Evolutionary conservation across 2,888 invertebrate species (phyloP), one percentile per base, ranked within the genome.

Genomic region (Nesidiocoris tenuis): DNA sequence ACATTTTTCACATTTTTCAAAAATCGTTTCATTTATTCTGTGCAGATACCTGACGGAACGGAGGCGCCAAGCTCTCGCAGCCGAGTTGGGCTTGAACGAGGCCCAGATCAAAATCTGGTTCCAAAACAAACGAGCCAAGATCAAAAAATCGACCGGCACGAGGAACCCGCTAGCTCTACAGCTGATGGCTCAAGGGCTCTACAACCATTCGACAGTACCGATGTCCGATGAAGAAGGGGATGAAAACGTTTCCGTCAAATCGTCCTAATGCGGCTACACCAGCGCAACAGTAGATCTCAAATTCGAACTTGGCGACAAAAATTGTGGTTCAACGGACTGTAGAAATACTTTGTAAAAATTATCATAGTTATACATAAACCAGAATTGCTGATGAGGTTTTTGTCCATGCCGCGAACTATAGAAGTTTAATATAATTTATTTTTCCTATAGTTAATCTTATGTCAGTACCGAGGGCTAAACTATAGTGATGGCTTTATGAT

Each of bases 91-190:
- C 0, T 87, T 98, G 77, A 96, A 97, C 81, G 98, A 98, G 84
- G 95, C 96, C 0, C 98, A 98, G 86, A 98, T 95, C 83, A 96
- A 96, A 87, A 96, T 96, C 84, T 96, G 95, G 96, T 95, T 96
- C 86, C 95, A 97, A 86, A 96, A 97, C 86, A 96, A 97, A 84
- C 87, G 97, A 17, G 98, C 98, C 79, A 97, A 97, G 86, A 92
- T 96, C 84, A 98, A 98, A 87, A 97, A 97, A 83, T 89, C 94
- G 0, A 89, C 90, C 0, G 95, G 95, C 0, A 90, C 91, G 80
- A 90, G 92, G 82, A 93, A 95, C 84, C 91, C 93, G 0, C 85
- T 96, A 74, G 96, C 96, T 0, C 83, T 95, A 75, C 95, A 95
- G 82, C 87, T 96, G 80, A 95, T 96, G 94, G 95, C 96, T 0